These are phyloP conservation scores for Seira musarum DNA, from an alignment of 2,888 invertebrate species.

Conservation along the genomic window DNA sequence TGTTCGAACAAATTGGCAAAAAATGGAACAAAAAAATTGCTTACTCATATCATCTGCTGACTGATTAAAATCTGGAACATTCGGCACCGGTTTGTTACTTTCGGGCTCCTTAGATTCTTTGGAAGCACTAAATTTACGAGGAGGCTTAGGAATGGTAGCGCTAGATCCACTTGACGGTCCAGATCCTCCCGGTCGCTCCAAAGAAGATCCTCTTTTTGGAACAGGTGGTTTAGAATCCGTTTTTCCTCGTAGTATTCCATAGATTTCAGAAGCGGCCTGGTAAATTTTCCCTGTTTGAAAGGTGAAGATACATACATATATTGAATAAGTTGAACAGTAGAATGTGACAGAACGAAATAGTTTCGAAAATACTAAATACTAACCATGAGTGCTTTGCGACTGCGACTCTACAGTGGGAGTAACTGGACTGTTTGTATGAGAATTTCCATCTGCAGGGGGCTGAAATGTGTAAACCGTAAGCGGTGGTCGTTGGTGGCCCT, in stretches of 20 bases:
- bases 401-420: constrained; percentile 71
- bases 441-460: constrained; percentile 77
- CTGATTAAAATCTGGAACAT: constrained; percentile 71
- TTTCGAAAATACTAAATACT: background rate
- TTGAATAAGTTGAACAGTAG: too few species aligned
- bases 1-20: constrained; percentile 5
- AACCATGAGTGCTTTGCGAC: constrained; percentile 64
- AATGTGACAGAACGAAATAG: background rate
- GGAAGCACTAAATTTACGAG: constrained; percentile 52
- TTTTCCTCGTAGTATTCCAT: constrained; percentile 66
- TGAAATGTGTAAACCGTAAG: constrained; percentile 91
- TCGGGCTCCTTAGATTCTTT: constrained; percentile 59
- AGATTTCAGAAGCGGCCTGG: constrained; percentile 68
- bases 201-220: constrained; percentile 88
- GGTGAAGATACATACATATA: too few species aligned
- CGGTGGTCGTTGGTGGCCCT: constrained; percentile 87
- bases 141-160: constrained; percentile 56
- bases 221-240: constrained; percentile 78
- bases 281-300: constrained; percentile 56
- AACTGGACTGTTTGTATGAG: constrained; percentile 74
- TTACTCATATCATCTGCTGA: constrained; percentile 71
- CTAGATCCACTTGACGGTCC: constrained; percentile 27
- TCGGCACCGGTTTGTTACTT: constrained; percentile 61
- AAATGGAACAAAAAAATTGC: constrained; percentile 28
- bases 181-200: constrained; percentile 80